Evolutionary conservation across 2,888 invertebrate genomes (phyloP), one percentile per base, ranked within the genome.

Genomic region (Pseudococcus jackbeardsleyi): DNA sequence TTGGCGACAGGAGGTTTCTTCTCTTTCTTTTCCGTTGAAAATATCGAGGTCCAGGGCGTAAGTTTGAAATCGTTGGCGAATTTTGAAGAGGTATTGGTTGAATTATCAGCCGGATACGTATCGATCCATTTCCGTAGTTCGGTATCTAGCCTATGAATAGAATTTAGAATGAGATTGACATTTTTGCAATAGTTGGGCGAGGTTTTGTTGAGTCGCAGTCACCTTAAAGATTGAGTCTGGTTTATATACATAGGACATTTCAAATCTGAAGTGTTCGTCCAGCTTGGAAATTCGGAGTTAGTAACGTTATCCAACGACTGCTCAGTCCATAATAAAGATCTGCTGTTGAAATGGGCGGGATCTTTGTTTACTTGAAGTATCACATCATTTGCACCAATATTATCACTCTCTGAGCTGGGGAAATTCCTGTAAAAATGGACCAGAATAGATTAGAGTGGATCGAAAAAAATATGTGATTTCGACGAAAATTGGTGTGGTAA

Each of bases 61-160:
- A 48, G 39, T 39, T 79, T 82, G 1, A 33, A 88, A 39, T 88
- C 88, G 54, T 88, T 59, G 8, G 88, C n/a, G 6, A 79, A 22
- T 33, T 88, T 88, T 8, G 72, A 39, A 8, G 54, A 26, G 1
- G 59, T 19, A 12, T 82, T 79, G 17, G 88, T 88, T 5, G 82
- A 19, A 39, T 88, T 88, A 42, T 88, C 88, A 1, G 59, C 50
- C 48, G 88, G 88, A 79, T 88, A 50, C 19, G 90, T 93, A 22
- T 93, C 94, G 89, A 96, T 95, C 96, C 96, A 96, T 9, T 95
- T 94, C 90, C 95, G 94, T 64, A 98, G 92, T 91, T 97, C 96
- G 72, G 94, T 94, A 7, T 96, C 95, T 90, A 97, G 93, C 90
- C 97, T 94, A 90, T 89, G 64, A 86, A 82, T 15, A 72, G 15